phyloP scores from a whole-genome alignment of 2,113 vertebrate genomes.

The Pycnonotus jocosus region DNA sequence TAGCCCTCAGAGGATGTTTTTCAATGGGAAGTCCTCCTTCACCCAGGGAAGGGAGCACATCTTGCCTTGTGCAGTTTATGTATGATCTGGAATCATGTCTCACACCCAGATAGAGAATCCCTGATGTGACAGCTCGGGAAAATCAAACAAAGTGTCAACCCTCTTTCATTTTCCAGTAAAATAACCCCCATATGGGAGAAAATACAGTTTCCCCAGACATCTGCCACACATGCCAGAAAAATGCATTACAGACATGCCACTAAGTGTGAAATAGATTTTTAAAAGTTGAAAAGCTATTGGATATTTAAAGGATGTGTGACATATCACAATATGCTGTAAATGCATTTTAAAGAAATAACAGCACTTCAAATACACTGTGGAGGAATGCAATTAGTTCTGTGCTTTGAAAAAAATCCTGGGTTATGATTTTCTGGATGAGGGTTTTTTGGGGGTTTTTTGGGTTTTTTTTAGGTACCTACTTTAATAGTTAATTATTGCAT shows the following conservation, averaged over 20 bases:
- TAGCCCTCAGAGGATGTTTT: not conserved
- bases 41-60: not conserved
- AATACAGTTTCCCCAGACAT: slow-evolving; percentile 62
- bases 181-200: slow-evolving; percentile 54
- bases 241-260: slow-evolving; percentile 29
- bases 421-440: not conserved
- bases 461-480: not conserved
- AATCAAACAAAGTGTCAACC: slow-evolving; percentile 48
- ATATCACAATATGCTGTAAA: slow-evolving; percentile 46
- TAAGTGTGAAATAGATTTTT: slow-evolving; percentile 52
- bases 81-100: slow-evolving; percentile 35
- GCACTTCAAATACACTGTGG: not conserved
- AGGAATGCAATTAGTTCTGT: slow-evolving; percentile 30
- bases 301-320: slow-evolving; percentile 56
- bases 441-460: no score
- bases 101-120: slow-evolving; percentile 57
- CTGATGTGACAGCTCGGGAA: slow-evolving; percentile 22
- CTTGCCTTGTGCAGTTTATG: not conserved
- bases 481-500: slow-evolving; percentile 15
- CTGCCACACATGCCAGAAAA: slow-evolving; percentile 58
- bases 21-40: not conserved
- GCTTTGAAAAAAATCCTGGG: not conserved
- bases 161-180: slow-evolving; percentile 40
- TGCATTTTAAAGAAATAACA: slow-evolving; percentile 42
- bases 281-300: slow-evolving; percentile 48